Percentiles rank a stretch among this genome's conserved stretches.
Evolutionary conservation across 1,140 invertebrate genomes (phyloP).

Genomic region (Drosophila bocqueti): DNA sequence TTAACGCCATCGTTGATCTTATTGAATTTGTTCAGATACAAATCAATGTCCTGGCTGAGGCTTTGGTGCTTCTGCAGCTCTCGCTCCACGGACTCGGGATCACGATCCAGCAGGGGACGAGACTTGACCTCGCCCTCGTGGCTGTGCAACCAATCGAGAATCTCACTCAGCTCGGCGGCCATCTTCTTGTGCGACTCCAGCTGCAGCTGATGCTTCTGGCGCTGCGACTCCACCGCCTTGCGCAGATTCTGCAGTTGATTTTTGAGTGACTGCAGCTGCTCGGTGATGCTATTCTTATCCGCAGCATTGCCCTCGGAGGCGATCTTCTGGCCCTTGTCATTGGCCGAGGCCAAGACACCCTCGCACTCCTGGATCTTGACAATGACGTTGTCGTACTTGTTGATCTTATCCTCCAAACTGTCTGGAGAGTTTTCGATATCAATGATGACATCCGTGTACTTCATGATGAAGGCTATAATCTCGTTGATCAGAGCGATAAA

Average conservation of each 20-base stretch:
- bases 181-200: slow-evolving; percentile 95
- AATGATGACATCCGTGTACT: slow-evolving; percentile 93
- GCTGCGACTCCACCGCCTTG: slow-evolving; percentile 92
- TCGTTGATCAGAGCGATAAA: slow-evolving; percentile 94
- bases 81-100: slow-evolving; percentile 91
- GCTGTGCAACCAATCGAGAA: slow-evolving; percentile 93
- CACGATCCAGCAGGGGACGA: slow-evolving; percentile 91
- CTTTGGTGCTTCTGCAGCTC: slow-evolving; percentile 92
- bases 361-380: slow-evolving; percentile 95
- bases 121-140: slow-evolving; percentile 94
- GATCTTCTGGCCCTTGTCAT: slow-evolving; percentile 96
- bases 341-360: slow-evolving; percentile 92
- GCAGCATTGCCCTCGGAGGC: slow-evolving; percentile 93
- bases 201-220: slow-evolving; percentile 93
- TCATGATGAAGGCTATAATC: slow-evolving; percentile 94
- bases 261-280: slow-evolving; percentile 94
- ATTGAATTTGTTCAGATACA: slow-evolving; percentile 89
- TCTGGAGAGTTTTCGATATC: slow-evolving; percentile 93
- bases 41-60: slow-evolving; percentile 89
- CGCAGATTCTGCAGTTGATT: slow-evolving; percentile 92
- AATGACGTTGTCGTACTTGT: slow-evolving; percentile 94
- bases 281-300: slow-evolving; percentile 94
- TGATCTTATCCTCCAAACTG: slow-evolving; percentile 94
- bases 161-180: slow-evolving; percentile 91
- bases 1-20: slow-evolving; percentile 89